These are phyloP conservation scores for Phaonia tiefii DNA, from an alignment of 2,888 invertebrate genomes.

Conservation along the genomic window DNA sequence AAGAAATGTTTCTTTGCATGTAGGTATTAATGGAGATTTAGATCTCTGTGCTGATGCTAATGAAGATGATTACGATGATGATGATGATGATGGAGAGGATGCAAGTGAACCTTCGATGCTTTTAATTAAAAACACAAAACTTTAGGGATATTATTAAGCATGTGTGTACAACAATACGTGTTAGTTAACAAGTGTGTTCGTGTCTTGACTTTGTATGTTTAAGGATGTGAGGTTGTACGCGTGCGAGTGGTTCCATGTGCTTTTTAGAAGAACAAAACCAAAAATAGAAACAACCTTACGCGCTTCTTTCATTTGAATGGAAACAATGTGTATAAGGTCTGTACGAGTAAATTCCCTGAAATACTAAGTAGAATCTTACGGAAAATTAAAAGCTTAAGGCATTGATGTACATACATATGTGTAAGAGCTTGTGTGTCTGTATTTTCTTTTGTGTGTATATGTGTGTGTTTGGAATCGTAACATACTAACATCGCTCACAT, in stretches of 20 bases:
- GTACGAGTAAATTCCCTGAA: constrained; percentile 31
- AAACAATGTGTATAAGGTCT: constrained; percentile 45
- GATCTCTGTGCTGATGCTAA: constrained; percentile 44
- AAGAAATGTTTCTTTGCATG: too few relatives aligned
- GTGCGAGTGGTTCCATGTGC: too few relatives aligned
- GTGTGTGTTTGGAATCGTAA: constrained; percentile 21
- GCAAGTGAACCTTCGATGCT: constrained; percentile 47
- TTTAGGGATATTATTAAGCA: constrained; percentile 62
- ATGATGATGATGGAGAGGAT: constrained; percentile 18
- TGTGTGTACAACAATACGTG: constrained; percentile 62
- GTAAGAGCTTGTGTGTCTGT: too few relatives aligned
- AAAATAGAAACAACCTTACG: too few relatives aligned
- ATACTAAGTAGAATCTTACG: constrained; percentile 57
- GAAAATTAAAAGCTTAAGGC: constrained; percentile 59
- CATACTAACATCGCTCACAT: constrained; percentile 45
- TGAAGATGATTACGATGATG: constrained; percentile 15
- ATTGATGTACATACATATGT: constrained; percentile 44
- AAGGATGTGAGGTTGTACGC: background rate
- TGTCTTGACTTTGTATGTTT: constrained; percentile 49
- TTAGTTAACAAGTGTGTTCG: constrained; percentile 61
- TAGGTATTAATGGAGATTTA: too few relatives aligned
- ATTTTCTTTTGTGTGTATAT: constrained; percentile 31
- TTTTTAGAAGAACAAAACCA: too few relatives aligned
- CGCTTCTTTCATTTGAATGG: constrained; percentile 31
- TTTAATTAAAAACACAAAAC: constrained; percentile 65